phyloP scores from a whole-genome alignment of 2,888 invertebrate species.

The Ennomos fuscantarius region DNA sequence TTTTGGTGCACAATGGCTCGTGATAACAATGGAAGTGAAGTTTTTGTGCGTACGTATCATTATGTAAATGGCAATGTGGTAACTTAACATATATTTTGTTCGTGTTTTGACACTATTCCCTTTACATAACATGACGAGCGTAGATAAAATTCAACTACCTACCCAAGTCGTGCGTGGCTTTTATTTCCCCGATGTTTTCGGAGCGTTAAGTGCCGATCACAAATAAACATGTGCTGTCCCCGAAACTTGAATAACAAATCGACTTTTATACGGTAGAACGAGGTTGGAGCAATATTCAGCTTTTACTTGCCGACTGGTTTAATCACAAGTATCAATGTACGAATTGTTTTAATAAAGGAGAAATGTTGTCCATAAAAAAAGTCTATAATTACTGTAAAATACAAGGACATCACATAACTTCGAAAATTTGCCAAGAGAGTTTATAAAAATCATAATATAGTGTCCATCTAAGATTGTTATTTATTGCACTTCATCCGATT shows the following conservation, averaged over 20 bases:
- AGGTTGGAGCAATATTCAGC: too few species aligned
- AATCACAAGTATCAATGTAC: too few species aligned
- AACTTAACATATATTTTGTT: slow-evolving; percentile 4
- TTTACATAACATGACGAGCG: not conserved
- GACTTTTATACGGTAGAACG: too few species aligned
- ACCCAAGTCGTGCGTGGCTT: not conserved
- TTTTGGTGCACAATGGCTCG: slow-evolving; percentile 36
- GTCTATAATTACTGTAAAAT: too few species aligned
- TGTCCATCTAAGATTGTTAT: too few species aligned
- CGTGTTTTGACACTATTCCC: slow-evolving; percentile 15
- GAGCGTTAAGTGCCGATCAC: not conserved
- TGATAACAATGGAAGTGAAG: slow-evolving; percentile 33
- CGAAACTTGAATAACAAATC: not conserved
- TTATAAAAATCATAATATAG: too few species aligned
- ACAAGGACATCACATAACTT: too few species aligned
- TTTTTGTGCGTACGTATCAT: slow-evolving; percentile 31
- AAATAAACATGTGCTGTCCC: slow-evolving; percentile 12
- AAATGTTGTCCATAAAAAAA: too few species aligned
- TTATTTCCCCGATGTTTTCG: slow-evolving; percentile 11
- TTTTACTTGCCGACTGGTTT: too few species aligned
- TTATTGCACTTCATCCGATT: too few species aligned
- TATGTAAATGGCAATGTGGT: slow-evolving; percentile 21
- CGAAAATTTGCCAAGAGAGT: too few species aligned
- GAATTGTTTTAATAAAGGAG: too few species aligned
- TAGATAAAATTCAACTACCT: slow-evolving; percentile 12